phyloP scores from a whole-genome alignment of 2,113 vertebrate genomes.

The Peromyscus maniculatus region DNA sequence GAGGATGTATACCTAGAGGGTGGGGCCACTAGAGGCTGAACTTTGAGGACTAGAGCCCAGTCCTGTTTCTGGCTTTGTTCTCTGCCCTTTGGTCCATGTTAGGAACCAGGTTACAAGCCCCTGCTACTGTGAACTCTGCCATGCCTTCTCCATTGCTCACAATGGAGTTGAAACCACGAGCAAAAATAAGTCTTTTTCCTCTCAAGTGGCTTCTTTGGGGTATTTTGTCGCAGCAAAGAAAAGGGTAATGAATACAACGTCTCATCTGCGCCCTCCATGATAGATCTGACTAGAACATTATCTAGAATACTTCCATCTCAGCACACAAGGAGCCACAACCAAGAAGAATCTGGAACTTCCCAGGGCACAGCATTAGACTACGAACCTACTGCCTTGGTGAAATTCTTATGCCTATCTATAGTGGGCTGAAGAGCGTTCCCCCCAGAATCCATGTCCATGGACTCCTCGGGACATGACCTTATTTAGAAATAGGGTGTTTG shows the following conservation, averaged over 20 bases:
- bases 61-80: background rate
- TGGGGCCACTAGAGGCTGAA: background rate
- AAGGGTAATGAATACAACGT: background rate
- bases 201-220: background rate
- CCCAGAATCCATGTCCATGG: background rate
- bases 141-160: background rate
- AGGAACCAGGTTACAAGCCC: background rate
- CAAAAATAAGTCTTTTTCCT: background rate
- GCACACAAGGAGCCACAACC: background rate
- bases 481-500: constrained; percentile 11
- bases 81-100: background rate
- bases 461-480: background rate
- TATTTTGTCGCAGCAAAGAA: background rate
- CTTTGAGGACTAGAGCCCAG: background rate
- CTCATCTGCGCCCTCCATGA: background rate
- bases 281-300: background rate
- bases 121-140: background rate
- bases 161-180: background rate
- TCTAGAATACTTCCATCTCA: background rate
- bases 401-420: background rate
- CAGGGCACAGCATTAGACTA: background rate
- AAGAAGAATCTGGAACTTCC: background rate
- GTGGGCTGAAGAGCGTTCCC: background rate
- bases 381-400: background rate
- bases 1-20: no score